Evolutionary conservation across 2,797 vertebrate genomes (phyloP).

Genomic region (Limnodromus scolopaceus): DNA sequence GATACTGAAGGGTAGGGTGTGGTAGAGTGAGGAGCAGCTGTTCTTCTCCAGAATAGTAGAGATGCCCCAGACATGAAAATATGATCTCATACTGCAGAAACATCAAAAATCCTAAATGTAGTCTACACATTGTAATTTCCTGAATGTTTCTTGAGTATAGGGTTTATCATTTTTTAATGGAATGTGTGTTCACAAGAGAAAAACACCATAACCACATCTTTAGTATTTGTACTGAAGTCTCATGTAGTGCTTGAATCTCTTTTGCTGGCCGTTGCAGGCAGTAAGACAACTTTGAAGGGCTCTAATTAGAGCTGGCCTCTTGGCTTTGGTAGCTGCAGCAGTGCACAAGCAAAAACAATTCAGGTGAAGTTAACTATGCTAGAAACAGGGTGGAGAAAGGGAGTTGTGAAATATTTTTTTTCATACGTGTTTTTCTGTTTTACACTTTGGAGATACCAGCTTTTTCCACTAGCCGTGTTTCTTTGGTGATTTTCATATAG

Average conservation of each 20-base stretch:
- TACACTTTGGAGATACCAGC: neutral
- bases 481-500: neutral
- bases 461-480: neutral
- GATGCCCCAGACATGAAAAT: neutral
- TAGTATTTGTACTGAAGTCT: neutral
- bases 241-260: neutral
- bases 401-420: neutral
- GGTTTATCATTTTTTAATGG: neutral
- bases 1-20: neutral
- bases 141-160: neutral
- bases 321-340: neutral
- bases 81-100: neutral
- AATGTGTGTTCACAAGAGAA: neutral
- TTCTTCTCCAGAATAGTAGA: neutral
- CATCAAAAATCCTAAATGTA: neutral
- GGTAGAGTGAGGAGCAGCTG: neutral
- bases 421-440: neutral
- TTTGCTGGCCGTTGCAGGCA: neutral
- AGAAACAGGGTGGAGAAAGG: neutral
- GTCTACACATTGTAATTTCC: neutral
- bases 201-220: neutral
- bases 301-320: neutral
- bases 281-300: neutral
- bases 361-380: neutral
- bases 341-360: neutral